These are phyloP conservation scores for Chymomyza caudatula DNA, from an alignment of 2,888 invertebrate species.

Conservation along the genomic window DNA sequence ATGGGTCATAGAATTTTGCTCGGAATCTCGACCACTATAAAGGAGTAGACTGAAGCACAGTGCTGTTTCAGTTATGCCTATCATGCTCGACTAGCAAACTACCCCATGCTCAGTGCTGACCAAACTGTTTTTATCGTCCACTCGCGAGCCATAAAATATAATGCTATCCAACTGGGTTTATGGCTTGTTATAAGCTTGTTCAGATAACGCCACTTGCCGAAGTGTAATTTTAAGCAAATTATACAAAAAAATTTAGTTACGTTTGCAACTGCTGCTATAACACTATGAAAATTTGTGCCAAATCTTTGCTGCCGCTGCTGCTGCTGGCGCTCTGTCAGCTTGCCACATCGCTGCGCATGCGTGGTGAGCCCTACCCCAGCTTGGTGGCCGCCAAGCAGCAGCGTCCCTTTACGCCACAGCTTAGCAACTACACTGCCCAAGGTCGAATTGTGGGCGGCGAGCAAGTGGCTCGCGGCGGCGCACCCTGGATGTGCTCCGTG, in stretches of 20 bases:
- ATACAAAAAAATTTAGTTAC: conserved; percentile 42
- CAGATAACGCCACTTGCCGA: conserved; percentile 35
- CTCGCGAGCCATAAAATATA: neutral
- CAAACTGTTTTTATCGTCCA: neutral
- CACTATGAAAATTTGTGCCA: conserved; percentile 42
- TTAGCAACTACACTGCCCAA: neutral
- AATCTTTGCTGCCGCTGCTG: conserved; percentile 11
- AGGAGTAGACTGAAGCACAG: neutral
- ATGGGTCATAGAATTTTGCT: conserved; percentile 19
- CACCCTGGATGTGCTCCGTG: conserved; percentile 71
- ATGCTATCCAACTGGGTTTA: neutral
- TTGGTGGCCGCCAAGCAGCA: conserved; percentile 8
- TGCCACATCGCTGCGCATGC: conserved; percentile 37
- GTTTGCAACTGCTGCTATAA: conserved; percentile 19
- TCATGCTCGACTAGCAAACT: neutral
- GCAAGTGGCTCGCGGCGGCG: conserved; percentile 38
- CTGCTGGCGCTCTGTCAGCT: neutral
- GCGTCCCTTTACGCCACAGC: neutral
- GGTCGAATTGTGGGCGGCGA: conserved; percentile 56
- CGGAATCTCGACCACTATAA: neutral
- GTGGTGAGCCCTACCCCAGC: conserved; percentile 39
- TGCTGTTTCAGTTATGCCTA: neutral
- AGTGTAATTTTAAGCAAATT: conserved; percentile 40
- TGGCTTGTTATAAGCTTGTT: neutral
- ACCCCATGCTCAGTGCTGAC: neutral